phyloP scores from a whole-genome alignment of 2,888 invertebrate species.

The Iphiclides podalirius region DNA sequence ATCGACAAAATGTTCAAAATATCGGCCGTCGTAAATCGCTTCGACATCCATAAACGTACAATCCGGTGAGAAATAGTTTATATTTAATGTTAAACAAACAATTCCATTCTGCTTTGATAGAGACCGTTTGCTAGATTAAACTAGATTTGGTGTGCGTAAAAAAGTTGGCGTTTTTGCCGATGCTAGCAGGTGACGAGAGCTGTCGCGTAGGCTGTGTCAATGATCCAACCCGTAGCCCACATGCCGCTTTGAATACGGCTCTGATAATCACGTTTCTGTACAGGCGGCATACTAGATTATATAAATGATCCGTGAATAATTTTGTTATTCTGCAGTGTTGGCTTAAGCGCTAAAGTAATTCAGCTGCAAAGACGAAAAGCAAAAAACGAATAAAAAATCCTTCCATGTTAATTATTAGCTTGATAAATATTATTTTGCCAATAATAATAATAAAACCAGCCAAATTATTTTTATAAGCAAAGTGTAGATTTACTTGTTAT shows the following conservation, averaged over 20 bases:
- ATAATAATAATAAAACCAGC: too few species aligned
- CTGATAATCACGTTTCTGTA: conserved; percentile 67
- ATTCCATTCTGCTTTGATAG: conserved; percentile 24
- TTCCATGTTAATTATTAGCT: too few species aligned
- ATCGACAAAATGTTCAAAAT: conserved; percentile 9
- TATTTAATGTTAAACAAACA: too few species aligned
- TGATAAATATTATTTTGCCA: too few species aligned
- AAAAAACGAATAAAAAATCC: too few species aligned
- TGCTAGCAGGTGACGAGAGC: conserved; percentile 71
- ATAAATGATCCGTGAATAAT: conserved; percentile 28
- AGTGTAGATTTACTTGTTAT: too few species aligned
- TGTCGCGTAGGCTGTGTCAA: conserved; percentile 76
- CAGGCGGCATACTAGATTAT: conserved; percentile 39
- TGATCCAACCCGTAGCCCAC: conserved; percentile 77
- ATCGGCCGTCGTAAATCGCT: conserved; percentile 2
- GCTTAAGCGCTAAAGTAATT: conserved; percentile 1
- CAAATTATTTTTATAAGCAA: too few species aligned
- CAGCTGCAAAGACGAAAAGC: neutral
- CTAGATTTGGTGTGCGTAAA: conserved; percentile 63
- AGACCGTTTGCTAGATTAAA: conserved; percentile 51
- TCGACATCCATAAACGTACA: neutral
- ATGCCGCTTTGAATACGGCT: conserved; percentile 75
- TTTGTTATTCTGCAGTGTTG: conserved; percentile 11
- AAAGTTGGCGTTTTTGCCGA: conserved; percentile 40
- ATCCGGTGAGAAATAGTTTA: too few species aligned